Percentiles rank a stretch among this genome's conserved stretches.
Evolutionary conservation across 1,140 invertebrate species (phyloP).

Genomic region (Reticulitermes speratus): DNA sequence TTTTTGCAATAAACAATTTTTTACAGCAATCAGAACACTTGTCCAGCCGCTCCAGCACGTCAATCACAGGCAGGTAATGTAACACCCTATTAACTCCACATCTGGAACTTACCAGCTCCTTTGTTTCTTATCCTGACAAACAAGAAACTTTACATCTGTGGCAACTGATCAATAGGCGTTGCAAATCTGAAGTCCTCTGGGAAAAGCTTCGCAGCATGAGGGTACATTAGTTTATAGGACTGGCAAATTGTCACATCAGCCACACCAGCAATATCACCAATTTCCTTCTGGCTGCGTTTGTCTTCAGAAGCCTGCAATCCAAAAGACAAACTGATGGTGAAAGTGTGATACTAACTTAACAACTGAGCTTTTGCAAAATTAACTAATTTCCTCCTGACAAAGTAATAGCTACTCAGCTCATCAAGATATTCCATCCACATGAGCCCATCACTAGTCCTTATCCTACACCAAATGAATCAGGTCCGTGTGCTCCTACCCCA

Average conservation of each 20-base stretch:
- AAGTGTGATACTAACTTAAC: too few species aligned
- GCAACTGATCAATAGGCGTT: conserved; percentile 92
- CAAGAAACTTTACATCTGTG: conserved; percentile 65
- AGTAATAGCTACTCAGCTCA: not conserved
- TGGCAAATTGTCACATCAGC: conserved; percentile 98
- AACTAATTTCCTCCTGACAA: too few species aligned
- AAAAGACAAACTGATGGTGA: conserved; percentile 18
- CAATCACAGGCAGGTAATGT: not conserved
- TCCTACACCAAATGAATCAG: too few species aligned
- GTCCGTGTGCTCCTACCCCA: too few species aligned
- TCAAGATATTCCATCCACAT: too few species aligned
- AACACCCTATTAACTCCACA: not conserved
- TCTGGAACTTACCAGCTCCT: not conserved
- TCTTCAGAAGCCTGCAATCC: conserved; percentile 81
- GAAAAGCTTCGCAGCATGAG: conserved; percentile 87
- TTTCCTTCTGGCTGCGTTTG: conserved; percentile 95
- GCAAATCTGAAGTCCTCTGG: conserved; percentile 95
- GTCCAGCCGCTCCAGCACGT: too few species aligned
- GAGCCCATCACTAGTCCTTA: too few species aligned
- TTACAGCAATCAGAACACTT: too few species aligned
- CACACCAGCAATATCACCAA: conserved; percentile 95
- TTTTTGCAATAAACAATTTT: too few species aligned
- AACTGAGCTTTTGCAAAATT: too few species aligned
- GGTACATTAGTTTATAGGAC: conserved; percentile 97
- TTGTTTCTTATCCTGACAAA: not conserved